Conservation (phyloP, 1,140 invertebrate species). For the Gryon sp. region DNA sequence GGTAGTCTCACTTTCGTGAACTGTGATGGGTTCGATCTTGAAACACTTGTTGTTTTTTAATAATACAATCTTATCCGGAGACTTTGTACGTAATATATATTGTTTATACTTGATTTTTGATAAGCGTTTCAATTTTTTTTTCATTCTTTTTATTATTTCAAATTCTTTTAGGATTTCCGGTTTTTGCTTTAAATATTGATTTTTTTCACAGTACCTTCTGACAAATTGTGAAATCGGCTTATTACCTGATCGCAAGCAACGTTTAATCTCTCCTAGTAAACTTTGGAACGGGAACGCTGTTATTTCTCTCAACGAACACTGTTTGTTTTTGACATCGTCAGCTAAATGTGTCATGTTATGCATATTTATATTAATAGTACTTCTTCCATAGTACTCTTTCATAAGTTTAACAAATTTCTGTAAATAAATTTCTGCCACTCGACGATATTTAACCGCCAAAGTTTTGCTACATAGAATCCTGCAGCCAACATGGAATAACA, state of each 20-base stretch:
- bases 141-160: constrained; percentile 2
- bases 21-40: constrained; percentile 3
- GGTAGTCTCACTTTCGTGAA: background rate
- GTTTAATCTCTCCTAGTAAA: constrained; percentile 19
- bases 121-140: constrained; percentile 8
- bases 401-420: constrained; percentile 10
- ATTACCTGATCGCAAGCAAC: constrained; percentile 5
- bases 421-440: constrained; percentile 14
- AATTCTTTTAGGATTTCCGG: constrained; percentile 4
- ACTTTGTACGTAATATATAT: constrained; percentile 5
- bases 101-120: constrained; percentile 18
- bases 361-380: constrained; percentile 10
- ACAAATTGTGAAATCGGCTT: constrained; percentile 21
- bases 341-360: constrained; percentile 29
- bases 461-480: constrained; percentile 19
- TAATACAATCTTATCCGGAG: constrained; percentile 20
- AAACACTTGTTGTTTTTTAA: constrained; percentile 4
- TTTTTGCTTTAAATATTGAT: constrained; percentile 1
- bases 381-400: background rate
- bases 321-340: constrained; percentile 22
- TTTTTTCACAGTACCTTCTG: constrained; percentile 7
- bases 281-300: constrained; percentile 32
- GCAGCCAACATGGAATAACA: constrained; percentile 5
- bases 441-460: background rate
- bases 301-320: constrained; percentile 8